Base-by-base conservation (phyloP, 2,113 vertebrate species). In the Alligator mississippiensis region DNA sequence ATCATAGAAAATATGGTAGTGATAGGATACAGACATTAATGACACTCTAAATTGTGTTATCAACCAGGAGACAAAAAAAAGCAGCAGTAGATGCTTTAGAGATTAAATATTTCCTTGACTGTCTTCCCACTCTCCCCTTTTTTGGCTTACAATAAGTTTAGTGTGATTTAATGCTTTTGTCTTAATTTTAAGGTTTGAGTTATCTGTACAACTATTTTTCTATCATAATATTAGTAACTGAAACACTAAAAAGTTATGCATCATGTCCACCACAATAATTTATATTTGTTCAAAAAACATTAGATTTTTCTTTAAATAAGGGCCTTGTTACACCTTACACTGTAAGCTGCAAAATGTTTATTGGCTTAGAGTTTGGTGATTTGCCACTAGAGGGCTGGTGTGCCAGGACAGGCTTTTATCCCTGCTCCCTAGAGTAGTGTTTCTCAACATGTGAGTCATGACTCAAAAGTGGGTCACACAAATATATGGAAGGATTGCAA, bases 171-270 rank as follows among this genome's bases (percentile, higher is more conserved):
- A 93, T 85, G 5, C 5, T 70, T 82, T 95, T 28, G 75, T 57
- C 27, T 60, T 21, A 59, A 89, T 24, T 66, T 82, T 87, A 64
- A 58, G 4, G 27, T 74, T 1, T 0, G 77, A 74, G 72, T 93
- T 57, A 87, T 93, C 91, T 74, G 30, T 72, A 89, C 3, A 8
- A 16, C 10, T 77, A 18, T 38, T 47, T 28, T 81, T 93, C 92
- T n/a, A 81, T 79, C 74, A 90, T 30, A 88, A 11, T 76, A 47
- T 82, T 88, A 10, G 22, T 60, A 93, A 64, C 93, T 21, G 19
- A 25, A n/a, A 68, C 78, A 85, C 30, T 18, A 68, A 87, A 94
- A 87, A 13, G 74, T 87, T 94, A 90, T 81, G 24, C 82, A 84
- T 79, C 0, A 25, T 87, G 88, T 24, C 21, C 81, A 87, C 25